phyloP scores from a whole-genome alignment of 2,888 invertebrate species.

The Aphidoletes aphidimyza region DNA sequence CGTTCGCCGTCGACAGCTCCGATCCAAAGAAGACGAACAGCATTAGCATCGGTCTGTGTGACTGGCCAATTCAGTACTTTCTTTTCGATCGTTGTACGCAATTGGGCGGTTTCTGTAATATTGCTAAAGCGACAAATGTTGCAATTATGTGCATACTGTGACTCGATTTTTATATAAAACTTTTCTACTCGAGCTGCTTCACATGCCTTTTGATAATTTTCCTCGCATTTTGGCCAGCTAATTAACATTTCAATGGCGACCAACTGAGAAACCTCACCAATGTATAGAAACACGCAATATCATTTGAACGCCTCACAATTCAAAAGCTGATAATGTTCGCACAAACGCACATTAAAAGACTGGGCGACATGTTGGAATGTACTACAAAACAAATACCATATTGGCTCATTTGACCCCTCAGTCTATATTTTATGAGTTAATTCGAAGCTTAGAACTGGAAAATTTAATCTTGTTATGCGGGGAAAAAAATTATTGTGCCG shows the following conservation, averaged over 20 bases:
- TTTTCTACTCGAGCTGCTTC: neutral
- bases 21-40: neutral
- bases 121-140: conserved; percentile 46
- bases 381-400: too few relatives aligned
- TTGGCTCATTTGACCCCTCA: too few relatives aligned
- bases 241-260: conserved; percentile 8
- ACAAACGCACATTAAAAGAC: conserved; percentile 24
- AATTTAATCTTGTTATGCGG: conserved; percentile 31
- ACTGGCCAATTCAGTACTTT: too few relatives aligned
- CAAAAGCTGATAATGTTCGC: conserved; percentile 43
- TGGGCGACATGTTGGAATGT: neutral
- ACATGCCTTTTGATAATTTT: neutral
- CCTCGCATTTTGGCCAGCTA: conserved; percentile 19
- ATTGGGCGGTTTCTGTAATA: conserved; percentile 6
- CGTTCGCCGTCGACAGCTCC: neutral
- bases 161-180: neutral
- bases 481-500: too few relatives aligned
- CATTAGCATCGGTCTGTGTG: too few relatives aligned
- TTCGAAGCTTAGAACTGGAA: neutral
- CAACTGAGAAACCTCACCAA: neutral
- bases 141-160: conserved; percentile 32
- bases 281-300: neutral
- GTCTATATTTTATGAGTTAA: conserved; percentile 14
- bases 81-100: neutral
- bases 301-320: neutral